These are phyloP conservation scores for Narcine bancroftii DNA, from an alignment of 2,113 vertebrate species.

Conservation along the genomic window DNA sequence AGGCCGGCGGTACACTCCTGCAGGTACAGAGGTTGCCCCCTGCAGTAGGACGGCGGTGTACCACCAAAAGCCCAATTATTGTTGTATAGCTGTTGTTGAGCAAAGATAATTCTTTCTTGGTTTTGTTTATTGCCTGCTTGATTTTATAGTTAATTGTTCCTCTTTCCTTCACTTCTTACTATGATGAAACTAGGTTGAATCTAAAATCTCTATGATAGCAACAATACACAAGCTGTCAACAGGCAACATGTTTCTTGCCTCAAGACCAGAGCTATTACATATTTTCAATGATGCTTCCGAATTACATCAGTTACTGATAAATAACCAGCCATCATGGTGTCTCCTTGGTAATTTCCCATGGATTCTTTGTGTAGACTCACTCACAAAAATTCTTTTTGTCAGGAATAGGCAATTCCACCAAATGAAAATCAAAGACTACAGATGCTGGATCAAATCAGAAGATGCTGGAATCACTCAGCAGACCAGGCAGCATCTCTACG, in stretches of 20 bases:
- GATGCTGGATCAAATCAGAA: too few relatives aligned
- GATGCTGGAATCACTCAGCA: too few relatives aligned
- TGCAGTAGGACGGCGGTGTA: too few relatives aligned
- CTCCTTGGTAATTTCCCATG: background rate
- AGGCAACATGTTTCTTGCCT: background rate
- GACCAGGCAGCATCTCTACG: too few relatives aligned
- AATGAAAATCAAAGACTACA: too few relatives aligned
- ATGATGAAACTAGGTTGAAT: background rate
- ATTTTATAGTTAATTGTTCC: background rate
- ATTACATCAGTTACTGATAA: background rate
- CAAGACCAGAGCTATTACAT: background rate
- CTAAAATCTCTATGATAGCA: background rate
- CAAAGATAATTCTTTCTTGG: background rate
- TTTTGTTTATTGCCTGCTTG: background rate
- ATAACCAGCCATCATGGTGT: background rate
- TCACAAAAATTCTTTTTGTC: background rate
- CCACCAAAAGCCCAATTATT: too few relatives aligned
- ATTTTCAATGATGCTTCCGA: background rate
- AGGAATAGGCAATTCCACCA: background rate
- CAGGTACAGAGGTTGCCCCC: too few relatives aligned
- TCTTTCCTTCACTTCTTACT: background rate
- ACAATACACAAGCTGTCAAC: background rate
- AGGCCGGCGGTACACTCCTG: too few relatives aligned
- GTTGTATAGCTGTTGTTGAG: background rate
- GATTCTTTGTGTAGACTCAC: too few relatives aligned